Evolutionary conservation across 2,797 vertebrate genomes (phyloP).

Genomic region (Diplodus sargus): DNA sequence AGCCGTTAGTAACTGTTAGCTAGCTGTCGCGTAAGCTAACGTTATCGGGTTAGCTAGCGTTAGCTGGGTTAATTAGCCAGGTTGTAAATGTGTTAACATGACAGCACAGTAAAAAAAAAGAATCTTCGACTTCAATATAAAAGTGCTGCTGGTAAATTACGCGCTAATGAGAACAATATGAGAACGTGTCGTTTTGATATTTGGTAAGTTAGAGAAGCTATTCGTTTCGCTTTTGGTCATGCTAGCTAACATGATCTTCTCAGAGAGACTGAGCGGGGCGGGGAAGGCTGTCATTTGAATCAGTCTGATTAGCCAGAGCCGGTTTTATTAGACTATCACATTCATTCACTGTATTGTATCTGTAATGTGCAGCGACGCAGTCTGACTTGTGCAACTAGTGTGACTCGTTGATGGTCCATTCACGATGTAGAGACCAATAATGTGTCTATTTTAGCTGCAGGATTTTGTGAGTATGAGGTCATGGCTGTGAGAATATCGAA

Average conservation of each 20-base stretch:
- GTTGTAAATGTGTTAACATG: not conserved
- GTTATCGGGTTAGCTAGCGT: not conserved
- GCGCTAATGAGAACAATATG: fast-evolving
- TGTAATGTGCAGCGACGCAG: not conserved
- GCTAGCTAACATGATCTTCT: not conserved
- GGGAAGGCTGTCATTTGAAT: slow-evolving; percentile 5
- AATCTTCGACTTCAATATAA: fast-evolving
- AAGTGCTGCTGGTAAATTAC: fast-evolving
- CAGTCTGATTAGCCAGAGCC: not conserved
- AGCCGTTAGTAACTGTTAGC: slow-evolving; percentile 34
- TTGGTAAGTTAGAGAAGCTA: too few species aligned
- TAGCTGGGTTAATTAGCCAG: not conserved
- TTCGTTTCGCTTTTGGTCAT: not conserved
- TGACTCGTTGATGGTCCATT: not conserved
- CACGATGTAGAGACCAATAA: not conserved
- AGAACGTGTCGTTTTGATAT: too few species aligned
- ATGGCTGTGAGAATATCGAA: not conserved
- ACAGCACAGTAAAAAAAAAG: not conserved
- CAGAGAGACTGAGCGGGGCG: not conserved
- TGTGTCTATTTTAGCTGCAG: not conserved
- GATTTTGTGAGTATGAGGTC: not conserved
- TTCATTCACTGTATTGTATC: not conserved
- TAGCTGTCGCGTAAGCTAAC: slow-evolving; percentile 19
- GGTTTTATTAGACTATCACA: not conserved
- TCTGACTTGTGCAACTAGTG: not conserved